These are phyloP conservation scores for Formica selysi DNA, from an alignment of 1,140 invertebrate species.

Conservation along the genomic window DNA sequence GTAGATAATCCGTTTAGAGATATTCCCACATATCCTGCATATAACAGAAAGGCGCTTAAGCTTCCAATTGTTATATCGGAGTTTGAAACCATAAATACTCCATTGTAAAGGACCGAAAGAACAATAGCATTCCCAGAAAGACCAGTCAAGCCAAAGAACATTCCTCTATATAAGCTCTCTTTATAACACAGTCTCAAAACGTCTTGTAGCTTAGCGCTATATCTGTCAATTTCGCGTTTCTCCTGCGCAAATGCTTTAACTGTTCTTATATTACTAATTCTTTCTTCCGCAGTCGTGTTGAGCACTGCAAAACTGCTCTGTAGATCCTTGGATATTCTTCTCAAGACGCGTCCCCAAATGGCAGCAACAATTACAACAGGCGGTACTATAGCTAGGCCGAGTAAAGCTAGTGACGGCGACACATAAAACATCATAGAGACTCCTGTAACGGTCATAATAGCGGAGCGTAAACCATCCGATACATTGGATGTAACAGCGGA, in stretches of 20 bases:
- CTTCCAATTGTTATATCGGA: conserved; percentile 95
- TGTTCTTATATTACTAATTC: conserved; percentile 96
- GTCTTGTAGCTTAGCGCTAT: conserved; percentile 90
- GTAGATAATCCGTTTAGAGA: conserved; percentile 94
- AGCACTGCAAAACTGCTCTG: conserved; percentile 94
- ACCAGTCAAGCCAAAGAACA: conserved; percentile 98
- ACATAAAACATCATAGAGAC: conserved; percentile 98
- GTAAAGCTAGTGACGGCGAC: conserved; percentile 94
- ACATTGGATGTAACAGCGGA: conserved; percentile 96
- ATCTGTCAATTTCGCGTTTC: conserved; percentile 90
- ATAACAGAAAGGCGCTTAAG: conserved; percentile 96
- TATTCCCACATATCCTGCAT: conserved; percentile 96
- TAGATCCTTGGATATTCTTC: conserved; percentile 93
- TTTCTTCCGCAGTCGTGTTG: conserved; percentile 96
- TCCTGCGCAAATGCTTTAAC: conserved; percentile 97
- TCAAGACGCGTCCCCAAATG: conserved; percentile 95
- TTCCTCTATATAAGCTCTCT: conserved; percentile 94
- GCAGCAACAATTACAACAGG: conserved; percentile 94
- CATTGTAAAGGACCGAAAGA: conserved; percentile 97
- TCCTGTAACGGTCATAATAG: conserved; percentile 94
- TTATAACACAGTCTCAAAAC: conserved; percentile 94
- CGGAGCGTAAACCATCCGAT: conserved; percentile 96
- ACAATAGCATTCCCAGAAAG: conserved; percentile 97
- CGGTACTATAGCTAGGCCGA: conserved; percentile 95
- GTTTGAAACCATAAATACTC: conserved; percentile 94